Evolutionary conservation across 2,797 vertebrate genomes (phyloP), one percentile per base, ranked within the genome.

Genomic region (Gorsachius magnificus): DNA sequence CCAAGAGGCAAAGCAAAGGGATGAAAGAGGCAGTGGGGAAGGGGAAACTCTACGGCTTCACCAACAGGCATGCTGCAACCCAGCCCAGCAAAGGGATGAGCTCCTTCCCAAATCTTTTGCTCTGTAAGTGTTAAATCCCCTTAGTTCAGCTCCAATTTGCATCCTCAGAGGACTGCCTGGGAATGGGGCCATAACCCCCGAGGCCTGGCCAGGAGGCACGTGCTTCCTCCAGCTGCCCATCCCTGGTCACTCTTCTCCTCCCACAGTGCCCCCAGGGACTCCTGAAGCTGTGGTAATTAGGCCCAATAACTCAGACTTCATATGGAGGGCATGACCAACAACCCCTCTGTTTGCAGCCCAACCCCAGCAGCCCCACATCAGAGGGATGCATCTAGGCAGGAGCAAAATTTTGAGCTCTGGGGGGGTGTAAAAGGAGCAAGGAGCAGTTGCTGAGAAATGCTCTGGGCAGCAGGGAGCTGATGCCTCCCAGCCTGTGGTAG

Each of bases 111-210:
- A 77, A 70, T 45, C 46, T 63, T 92, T 36, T 2, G 1, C 65
- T 83, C 50, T 83, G 11, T 5, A 54, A 92, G 81, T 69, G 82
- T 91, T 87, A 96, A 96, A 90, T 92, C 94, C 29, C 70, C 60
- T 95, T 84, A 82, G 89, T 89, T 97, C 84, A 92, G 78, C 87
- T 89, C 81, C 87, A 89, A 1, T 87, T 87, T 93, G 68, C 79
- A 65, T 46, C 78, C 91, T 84, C 22, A 0, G 51, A 83, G 71
- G 77, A 65, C 25, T 54, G 58, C 64, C 51, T 48, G 60, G 51
- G 78, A 95, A 83, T 0, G 4, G 46, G 63, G 60, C 78, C 0
- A 0, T 56, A 26, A 80, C 68, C 56, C 51, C 38, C 0, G 6
- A 51, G 84, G 68, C 78, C 76, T 24, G 1, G 60, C 56, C 4